These are phyloP conservation scores for Pica pica DNA, from an alignment of 2,113 vertebrate genomes.

Conservation along the genomic window DNA sequence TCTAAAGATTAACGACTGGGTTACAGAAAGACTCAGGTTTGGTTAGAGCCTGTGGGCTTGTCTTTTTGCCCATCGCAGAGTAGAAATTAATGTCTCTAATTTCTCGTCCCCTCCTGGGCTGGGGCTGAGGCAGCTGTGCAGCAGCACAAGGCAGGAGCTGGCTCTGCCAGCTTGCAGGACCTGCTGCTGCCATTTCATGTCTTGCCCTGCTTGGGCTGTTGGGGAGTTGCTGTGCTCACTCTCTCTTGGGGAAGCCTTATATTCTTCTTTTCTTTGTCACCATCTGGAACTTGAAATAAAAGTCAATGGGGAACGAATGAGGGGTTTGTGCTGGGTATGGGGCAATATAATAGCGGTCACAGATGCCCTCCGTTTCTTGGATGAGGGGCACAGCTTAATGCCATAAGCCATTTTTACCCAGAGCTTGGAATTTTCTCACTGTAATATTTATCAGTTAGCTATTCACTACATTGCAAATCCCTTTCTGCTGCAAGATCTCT, in stretches of 20 bases:
- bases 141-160: background rate
- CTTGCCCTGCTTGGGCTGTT: fast-evolving
- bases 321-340: background rate
- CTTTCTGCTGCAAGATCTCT: background rate
- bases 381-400: background rate
- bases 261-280: background rate
- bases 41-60: background rate
- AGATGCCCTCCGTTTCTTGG: background rate
- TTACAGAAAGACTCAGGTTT: background rate
- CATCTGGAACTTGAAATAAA: background rate
- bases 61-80: background rate
- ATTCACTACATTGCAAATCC: background rate
- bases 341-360: background rate
- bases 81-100: background rate
- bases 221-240: background rate
- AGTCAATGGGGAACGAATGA: background rate
- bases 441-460: background rate
- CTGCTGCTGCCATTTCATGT: background rate
- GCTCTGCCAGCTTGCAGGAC: background rate
- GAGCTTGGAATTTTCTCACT: background rate
- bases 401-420: background rate
- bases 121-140: background rate
- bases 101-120: background rate
- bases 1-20: background rate
- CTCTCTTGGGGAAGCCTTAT: background rate